These are phyloP conservation scores for Pionites leucogaster DNA, from an alignment of 2,113 vertebrate genomes.

Conservation along the genomic window DNA sequence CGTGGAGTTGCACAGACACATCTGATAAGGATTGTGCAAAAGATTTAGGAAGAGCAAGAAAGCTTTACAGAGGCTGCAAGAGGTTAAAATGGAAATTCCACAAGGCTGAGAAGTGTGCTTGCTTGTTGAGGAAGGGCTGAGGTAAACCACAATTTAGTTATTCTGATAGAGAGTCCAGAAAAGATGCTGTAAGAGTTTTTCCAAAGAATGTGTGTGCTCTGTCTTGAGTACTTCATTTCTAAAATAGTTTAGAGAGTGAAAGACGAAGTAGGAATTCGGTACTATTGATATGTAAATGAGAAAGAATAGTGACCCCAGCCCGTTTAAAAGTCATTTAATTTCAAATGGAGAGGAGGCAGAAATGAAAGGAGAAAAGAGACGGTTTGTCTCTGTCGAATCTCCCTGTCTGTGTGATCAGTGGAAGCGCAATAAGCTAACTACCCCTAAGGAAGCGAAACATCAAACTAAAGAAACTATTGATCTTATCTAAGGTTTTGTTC, in stretches of 20 bases:
- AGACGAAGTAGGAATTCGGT: slow-evolving; percentile 2
- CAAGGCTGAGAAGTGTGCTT: not conserved
- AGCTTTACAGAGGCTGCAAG: not conserved
- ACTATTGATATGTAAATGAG: slow-evolving; percentile 52
- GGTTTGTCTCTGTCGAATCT: slow-evolving; percentile 53
- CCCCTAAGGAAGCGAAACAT: slow-evolving; percentile 51
- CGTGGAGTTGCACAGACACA: not conserved
- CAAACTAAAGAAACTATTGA: slow-evolving; percentile 64
- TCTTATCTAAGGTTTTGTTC: slow-evolving; percentile 55
- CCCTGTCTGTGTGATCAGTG: slow-evolving; percentile 51
- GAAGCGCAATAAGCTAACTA: slow-evolving; percentile 58
- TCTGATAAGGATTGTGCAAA: not conserved
- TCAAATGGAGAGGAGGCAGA: slow-evolving; percentile 10
- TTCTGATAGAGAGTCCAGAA: not conserved
- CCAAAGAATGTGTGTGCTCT: not conserved
- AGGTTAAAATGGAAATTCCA: not conserved
- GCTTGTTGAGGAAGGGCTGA: not conserved
- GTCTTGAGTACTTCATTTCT: not conserved
- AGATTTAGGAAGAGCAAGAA: not conserved
- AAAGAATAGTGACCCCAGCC: slow-evolving; percentile 8
- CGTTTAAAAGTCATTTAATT: slow-evolving; percentile 60
- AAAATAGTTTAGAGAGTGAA: not conserved
- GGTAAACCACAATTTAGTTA: not conserved
- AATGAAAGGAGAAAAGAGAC: slow-evolving; percentile 35
- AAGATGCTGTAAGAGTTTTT: not conserved